Evolutionary conservation across 2,113 vertebrate genomes (phyloP).

Genomic region (Carassius auratus): DNA sequence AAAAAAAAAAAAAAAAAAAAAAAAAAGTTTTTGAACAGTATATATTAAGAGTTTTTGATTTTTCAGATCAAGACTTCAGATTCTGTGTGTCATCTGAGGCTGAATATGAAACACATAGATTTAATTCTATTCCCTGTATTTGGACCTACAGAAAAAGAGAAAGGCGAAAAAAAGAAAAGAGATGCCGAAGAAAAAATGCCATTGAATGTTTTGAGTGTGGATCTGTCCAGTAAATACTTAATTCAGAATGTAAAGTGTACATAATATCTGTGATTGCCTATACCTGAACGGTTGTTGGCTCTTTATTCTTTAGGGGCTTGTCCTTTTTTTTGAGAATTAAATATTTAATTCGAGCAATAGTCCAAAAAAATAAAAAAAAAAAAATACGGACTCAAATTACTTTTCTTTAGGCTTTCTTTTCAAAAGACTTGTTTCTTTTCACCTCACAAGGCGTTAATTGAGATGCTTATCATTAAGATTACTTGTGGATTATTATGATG

Average conservation of each 20-base stretch:
- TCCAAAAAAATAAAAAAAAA: no score
- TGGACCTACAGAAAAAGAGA: background rate
- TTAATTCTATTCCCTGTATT: background rate
- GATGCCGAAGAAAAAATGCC: background rate
- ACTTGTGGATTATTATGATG: background rate
- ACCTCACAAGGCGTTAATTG: no score
- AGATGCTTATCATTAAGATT: no score
- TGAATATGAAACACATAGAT: background rate
- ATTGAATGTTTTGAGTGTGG: background rate
- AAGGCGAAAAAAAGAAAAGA: background rate
- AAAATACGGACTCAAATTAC: no score
- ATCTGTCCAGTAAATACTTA: background rate
- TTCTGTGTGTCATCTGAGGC: background rate
- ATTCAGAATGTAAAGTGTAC: background rate
- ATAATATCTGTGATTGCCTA: no score
- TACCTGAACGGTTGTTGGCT: no score
- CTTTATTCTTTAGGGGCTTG: no score
- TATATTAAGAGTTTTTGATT: background rate
- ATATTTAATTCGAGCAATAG: no score
- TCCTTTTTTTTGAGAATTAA: no score
- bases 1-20: no score
- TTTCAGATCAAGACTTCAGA: conserved; percentile 3
- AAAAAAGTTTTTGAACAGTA: background rate
- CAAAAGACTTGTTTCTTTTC: no score
- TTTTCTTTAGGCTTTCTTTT: no score